A percentile compares a stretch with the other conserved stretches of the same genome.
These are phyloP conservation scores for Selenia dentaria DNA, from an alignment of 2,888 invertebrate genomes.

Conservation along the genomic window DNA sequence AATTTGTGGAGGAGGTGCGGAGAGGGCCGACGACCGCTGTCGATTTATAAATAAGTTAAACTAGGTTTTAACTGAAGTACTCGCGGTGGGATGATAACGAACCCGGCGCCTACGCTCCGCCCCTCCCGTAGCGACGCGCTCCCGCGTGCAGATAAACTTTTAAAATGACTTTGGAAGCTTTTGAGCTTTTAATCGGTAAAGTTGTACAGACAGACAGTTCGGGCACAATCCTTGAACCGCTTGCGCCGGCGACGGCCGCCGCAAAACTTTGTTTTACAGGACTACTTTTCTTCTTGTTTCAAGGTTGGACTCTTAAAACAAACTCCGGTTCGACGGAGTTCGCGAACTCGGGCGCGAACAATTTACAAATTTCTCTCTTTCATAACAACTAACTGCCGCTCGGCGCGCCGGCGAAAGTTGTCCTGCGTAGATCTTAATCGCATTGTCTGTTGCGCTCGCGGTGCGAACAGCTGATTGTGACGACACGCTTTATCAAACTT, in stretches of 20 bases:
- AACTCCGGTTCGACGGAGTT: slow-evolving; percentile 85
- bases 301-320: slow-evolving; percentile 86
- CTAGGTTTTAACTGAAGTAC: slow-evolving; percentile 81
- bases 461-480: slow-evolving; percentile 80
- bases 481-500: slow-evolving; percentile 74
- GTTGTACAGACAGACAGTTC: slow-evolving; percentile 86
- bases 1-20: slow-evolving; percentile 57
- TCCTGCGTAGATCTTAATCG: slow-evolving; percentile 86
- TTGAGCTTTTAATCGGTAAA: slow-evolving; percentile 86
- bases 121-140: slow-evolving; percentile 50
- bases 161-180: slow-evolving; percentile 86
- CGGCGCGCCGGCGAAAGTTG: slow-evolving; percentile 85
- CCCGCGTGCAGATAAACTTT: slow-evolving; percentile 85
- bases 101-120: slow-evolving; percentile 64
- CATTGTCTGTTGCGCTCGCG: slow-evolving; percentile 84
- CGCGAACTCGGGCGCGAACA: slow-evolving; percentile 86
- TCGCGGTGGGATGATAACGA: slow-evolving; percentile 75
- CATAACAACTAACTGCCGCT: slow-evolving; percentile 86
- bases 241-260: slow-evolving; percentile 85
- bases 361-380: slow-evolving; percentile 86
- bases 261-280: slow-evolving; percentile 86
- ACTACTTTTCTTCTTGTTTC: slow-evolving; percentile 86
- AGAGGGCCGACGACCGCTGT: slow-evolving; percentile 62
- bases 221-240: slow-evolving; percentile 85
- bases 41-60: slow-evolving; percentile 80